Base-by-base conservation (phyloP, 1,140 invertebrate genomes). In the Caenorhabditis inopinata region DNA sequence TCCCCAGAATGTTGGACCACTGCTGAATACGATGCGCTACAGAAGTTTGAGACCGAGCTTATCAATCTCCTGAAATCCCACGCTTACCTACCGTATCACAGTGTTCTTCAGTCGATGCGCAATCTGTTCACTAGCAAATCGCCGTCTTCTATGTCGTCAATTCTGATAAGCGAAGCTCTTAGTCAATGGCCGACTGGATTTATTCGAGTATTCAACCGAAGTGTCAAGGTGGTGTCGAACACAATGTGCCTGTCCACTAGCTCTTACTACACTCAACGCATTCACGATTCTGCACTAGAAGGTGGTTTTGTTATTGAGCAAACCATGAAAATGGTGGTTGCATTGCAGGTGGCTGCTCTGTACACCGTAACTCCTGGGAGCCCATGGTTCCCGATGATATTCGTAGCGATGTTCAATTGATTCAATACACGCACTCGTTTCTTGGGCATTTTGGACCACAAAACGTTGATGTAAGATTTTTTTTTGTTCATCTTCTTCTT, bases 361-460 rank as follows among this genome's bases (percentile, higher is more conserved):
- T 38, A 2, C 46, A 49, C 27, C 47, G 46, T 5, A 51, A 76
- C 16, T 38, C 32, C 3, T 78, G 76, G 76, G 76, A 78, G 38
- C 76, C 49, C 2, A 45, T 46, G 1, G 25, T 53, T 21, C 76
- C 76, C 1, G 23, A 47, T 25, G 76, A 78, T 9, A 78, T 78
- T 42, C 76, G 76, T 14, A 58, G 49, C 16, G 76, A 78, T 12
- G 25, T 32, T 38, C 76, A 78, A 49, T 38, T 78, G 21, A 45
- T 68, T 23, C 49, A 78, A 29, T 78, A 78, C 53, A n/a, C 32
- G 1, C 7, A 18, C 21, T 25, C 42, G 11, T 53, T 78, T 14
- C 76, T 78, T 32, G 21, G 51, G 21, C 76, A 78, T 23, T 78
- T 78, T 42, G 76, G 76, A 38, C 76, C 76, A 42, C 76, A 78